Conservation (phyloP, 1,140 invertebrate species). For the Drosophila tropicalis region DNA sequence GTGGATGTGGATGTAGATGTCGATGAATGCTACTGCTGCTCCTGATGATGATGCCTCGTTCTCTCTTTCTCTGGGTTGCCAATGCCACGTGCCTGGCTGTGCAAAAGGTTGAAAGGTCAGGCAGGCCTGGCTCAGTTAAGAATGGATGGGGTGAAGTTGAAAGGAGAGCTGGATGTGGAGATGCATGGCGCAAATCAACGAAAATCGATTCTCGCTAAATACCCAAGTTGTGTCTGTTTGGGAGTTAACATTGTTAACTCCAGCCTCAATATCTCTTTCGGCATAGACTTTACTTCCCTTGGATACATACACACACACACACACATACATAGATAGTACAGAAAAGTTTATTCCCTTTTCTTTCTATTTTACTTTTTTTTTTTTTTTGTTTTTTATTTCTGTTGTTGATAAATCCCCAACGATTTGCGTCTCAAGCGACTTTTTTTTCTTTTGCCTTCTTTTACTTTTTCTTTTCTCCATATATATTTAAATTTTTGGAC, state of each 20-base stretch:
- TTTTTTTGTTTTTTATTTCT: slow-evolving; percentile 33
- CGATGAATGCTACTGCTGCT: slow-evolving; percentile 45
- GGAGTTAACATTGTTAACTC: slow-evolving; percentile 73
- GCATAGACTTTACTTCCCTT: slow-evolving; percentile 36
- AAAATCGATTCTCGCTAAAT: slow-evolving; percentile 79
- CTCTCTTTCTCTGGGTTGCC: slow-evolving; percentile 27
- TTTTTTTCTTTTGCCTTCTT: slow-evolving; percentile 36
- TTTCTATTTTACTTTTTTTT: slow-evolving; percentile 38
- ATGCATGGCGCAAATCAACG: slow-evolving; percentile 60
- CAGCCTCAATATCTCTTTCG: slow-evolving; percentile 30
- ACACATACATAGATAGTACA: slow-evolving; percentile 25
- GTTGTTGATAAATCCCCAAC: slow-evolving; percentile 66
- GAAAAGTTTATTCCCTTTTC: slow-evolving; percentile 43
- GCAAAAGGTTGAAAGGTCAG: slow-evolving; percentile 79
- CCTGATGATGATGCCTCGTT: slow-evolving; percentile 37
- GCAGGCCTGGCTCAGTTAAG: slow-evolving; percentile 50
- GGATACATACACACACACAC: slow-evolving; percentile 4
- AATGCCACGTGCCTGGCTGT: slow-evolving; percentile 64
- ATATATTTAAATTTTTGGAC: slow-evolving; percentile 66
- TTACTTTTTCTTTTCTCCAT: slow-evolving; percentile 17
- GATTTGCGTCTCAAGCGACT: slow-evolving; percentile 54
- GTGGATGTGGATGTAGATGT: slow-evolving; percentile 41
- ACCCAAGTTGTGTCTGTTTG: slow-evolving; percentile 62
- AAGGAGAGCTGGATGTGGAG: not conserved
- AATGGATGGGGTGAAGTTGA: not conserved